Evolutionary conservation across 2,113 vertebrate species (phyloP).

Genomic region (Myanophis thanlyinensis): DNA sequence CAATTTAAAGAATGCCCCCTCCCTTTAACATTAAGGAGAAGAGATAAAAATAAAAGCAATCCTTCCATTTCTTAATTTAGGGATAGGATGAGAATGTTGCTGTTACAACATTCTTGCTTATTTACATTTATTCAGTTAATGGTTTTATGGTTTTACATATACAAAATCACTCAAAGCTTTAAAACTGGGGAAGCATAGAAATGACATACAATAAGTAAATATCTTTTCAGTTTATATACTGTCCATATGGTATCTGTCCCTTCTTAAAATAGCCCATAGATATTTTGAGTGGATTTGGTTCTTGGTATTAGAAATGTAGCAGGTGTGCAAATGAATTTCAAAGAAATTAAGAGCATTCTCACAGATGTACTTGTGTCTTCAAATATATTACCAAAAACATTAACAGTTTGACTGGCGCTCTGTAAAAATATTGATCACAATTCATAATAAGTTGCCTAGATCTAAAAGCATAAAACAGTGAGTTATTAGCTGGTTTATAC

Average conservation of each 20-base stretch:
- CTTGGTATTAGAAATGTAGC: not conserved
- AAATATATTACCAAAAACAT: not conserved
- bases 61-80: not conserved
- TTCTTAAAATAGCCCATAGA: not conserved
- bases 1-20: not conserved
- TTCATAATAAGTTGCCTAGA: not conserved
- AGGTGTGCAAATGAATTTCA: not conserved
- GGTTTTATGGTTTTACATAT: not conserved
- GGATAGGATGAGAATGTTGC: not conserved
- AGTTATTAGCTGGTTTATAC: constrained; percentile 49
- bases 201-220: not conserved
- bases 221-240: not conserved
- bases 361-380: not conserved
- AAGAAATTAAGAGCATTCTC: not conserved
- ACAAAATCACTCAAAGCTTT: not conserved
- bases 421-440: not conserved
- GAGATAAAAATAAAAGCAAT: not conserved
- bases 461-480: constrained; percentile 2
- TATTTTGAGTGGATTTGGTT: not conserved
- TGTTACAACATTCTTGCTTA: not conserved
- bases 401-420: not conserved
- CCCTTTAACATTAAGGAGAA: not conserved
- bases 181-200: not conserved
- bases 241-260: not conserved
- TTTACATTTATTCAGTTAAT: not conserved